Evolutionary conservation across 2,113 vertebrate species (phyloP), one percentile per base, ranked within the genome.

Genomic region (Steatornis caripensis): DNA sequence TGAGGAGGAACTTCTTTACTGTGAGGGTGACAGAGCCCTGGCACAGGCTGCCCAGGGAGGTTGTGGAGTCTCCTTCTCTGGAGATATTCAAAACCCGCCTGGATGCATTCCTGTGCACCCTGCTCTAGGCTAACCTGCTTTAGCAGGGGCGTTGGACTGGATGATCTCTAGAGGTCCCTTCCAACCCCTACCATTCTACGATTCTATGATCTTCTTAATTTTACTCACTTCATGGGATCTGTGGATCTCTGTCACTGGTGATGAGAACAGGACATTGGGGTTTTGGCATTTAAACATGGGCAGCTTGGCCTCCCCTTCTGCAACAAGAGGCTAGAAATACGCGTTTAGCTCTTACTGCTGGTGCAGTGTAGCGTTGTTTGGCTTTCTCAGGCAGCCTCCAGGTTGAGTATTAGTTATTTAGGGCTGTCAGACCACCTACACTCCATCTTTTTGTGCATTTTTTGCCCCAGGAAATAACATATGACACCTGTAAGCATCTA

Each of bases 201-300:
- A n/a, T n/a, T n/a, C n/a, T n/a, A n/a, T n/a, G n/a, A n/a, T n/a
- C n/a, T 11, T 84, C 23, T 58, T 88, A 2, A 23, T 65, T 88
- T 77, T 37, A 21, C 46, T 72, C 0, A 15, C 80, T 46, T 72
- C 17, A 1, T 0, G 4, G 18, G 8, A 2, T 37, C 32, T 54
- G 15, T 74, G 32, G 4, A 9, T 41, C 46, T 70, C 45, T 58
- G 41, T 14, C 34, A 6, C 13, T 30, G 43, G 6, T 32, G 79
- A 21, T 49, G 37, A 48, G 51, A 78, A 8, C 14, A 64, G 39
- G 21, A 64, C 34, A 20, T 9, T 16, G 43, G 5, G 4, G 5
- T 70, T 94, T 78, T 72, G 55, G 18, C 9, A 5, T 53, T 69
- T 36, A n/a, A 61, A 4, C 7, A 15, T 0, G 1, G 10, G 2